A percentile compares a stretch with the other conserved stretches of the same genome.
phyloP scores from a whole-genome alignment of 2,113 vertebrate species.

The Gallinago jamesoni region DNA sequence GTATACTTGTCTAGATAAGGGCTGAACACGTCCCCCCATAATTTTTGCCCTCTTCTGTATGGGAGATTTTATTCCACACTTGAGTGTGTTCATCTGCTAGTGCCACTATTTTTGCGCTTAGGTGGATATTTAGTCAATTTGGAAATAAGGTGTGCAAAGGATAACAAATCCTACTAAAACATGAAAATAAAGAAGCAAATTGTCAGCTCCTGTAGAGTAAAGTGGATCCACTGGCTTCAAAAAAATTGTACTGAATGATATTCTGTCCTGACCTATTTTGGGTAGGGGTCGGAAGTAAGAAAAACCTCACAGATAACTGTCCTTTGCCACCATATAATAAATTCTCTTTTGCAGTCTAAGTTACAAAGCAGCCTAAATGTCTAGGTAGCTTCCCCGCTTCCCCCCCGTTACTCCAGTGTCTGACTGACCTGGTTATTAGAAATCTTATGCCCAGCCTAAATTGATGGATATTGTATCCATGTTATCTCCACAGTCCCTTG shows the following conservation, averaged over 20 bases:
- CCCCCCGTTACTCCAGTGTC: background rate
- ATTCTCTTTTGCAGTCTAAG: background rate
- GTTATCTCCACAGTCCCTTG: background rate
- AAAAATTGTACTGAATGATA: background rate
- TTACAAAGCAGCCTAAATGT: background rate
- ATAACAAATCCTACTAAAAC: background rate
- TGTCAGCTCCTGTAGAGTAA: background rate
- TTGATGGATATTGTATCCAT: background rate
- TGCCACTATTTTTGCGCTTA: background rate
- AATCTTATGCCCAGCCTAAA: background rate
- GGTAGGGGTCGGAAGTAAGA: background rate
- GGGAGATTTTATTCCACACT: background rate
- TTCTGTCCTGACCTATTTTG: background rate
- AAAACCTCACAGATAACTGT: background rate
- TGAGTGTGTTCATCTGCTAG: background rate
- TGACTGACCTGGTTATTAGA: background rate
- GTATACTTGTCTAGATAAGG: background rate
- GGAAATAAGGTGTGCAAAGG: background rate
- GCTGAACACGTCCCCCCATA: background rate
- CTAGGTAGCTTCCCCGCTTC: background rate
- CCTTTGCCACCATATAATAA: fast-evolving
- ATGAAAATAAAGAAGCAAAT: background rate
- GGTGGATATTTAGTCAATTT: background rate
- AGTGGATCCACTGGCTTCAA: background rate
- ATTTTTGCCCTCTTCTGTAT: background rate